phyloP scores from a whole-genome alignment of 2,888 invertebrate species.

The Lasioglossum vierecki region DNA sequence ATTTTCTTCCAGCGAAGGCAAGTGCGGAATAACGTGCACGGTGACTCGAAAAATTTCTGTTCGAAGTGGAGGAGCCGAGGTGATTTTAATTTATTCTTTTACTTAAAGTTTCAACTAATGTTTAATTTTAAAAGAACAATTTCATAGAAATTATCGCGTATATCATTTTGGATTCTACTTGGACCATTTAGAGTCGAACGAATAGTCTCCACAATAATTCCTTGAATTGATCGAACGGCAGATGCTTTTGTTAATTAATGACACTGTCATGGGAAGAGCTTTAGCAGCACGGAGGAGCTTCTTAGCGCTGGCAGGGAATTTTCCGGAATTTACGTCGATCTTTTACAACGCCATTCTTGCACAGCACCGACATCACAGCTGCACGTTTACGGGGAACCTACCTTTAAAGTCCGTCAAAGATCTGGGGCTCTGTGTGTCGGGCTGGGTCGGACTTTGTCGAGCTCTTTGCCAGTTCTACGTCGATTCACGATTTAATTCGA shows the following conservation, averaged over 20 bases:
- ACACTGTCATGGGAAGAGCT: slow-evolving; percentile 7
- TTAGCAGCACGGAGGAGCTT: neutral
- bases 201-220: no score
- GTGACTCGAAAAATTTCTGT: no score
- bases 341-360: slow-evolving; percentile 38
- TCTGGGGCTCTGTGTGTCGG: slow-evolving; percentile 37
- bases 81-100: no score
- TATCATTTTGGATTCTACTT: neutral
- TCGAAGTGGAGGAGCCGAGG: no score
- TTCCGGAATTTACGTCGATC: slow-evolving; percentile 31
- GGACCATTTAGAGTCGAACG: neutral
- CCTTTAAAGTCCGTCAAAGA: slow-evolving; percentile 59
- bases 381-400: slow-evolving; percentile 20
- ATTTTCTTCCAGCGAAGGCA: no score
- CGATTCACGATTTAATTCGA: slow-evolving; percentile 6
- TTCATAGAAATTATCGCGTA: neutral
- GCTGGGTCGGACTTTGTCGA: slow-evolving; percentile 24
- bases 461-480: slow-evolving; percentile 47
- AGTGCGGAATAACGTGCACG: no score
- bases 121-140: no score
- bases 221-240: neutral
- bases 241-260: slow-evolving; percentile 27
- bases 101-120: no score
- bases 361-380: slow-evolving; percentile 10
- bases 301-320: slow-evolving; percentile 17